Evolutionary conservation across 2,113 vertebrate genomes (phyloP), one percentile per base, ranked within the genome.

Genomic region (Salvelinus sp.): DNA sequence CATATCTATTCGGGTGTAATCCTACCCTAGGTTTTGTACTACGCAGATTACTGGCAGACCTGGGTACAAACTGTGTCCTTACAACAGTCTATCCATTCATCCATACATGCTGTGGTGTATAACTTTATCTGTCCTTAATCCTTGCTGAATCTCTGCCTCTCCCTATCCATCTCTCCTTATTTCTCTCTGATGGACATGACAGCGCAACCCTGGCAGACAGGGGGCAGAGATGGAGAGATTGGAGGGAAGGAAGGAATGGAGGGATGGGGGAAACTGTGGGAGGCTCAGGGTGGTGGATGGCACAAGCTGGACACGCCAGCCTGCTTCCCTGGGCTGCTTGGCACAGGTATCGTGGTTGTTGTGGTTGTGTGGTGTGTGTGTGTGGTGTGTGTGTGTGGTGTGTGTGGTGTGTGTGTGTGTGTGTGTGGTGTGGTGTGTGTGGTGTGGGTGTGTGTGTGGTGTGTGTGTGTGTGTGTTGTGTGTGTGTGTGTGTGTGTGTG

Each of bases 271-370:
- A 80, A 80, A 77, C 72, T 80, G 28, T 70, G 75, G 71, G 75
- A 75, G 87, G 79, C 86, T 62, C 75, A 50, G 90, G 88, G 81
- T 79, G 79, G 79, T 70, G 78, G 89, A 79, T 86, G 84, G 85
- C 85, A 91, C 86, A 75, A 91, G 89, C 84, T 87, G 89, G 88
- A 78, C 78, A 78, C 75, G n/a, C 84, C 38, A 30, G 68, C 69
- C 78, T 4, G 22, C 73, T 16, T 70, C 84, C 76, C 72, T n/a
- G 5, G 81, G 83, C 47, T 73, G 58, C 78, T 71, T 77, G 27
- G 72, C 71, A 70, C 69, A 4, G 44, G 30, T 27, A 72, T 69
- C 71, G 50, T 1, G 6, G n/a, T n/a, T n/a, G n/a, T n/a, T 6
- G 4, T 30, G 4, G n/a, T n/a, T 30, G 30, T 30, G 30, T 30